Evolutionary conservation across 2,113 vertebrate genomes (phyloP).

Genomic region (Mesembrinibis cayennensis): DNA sequence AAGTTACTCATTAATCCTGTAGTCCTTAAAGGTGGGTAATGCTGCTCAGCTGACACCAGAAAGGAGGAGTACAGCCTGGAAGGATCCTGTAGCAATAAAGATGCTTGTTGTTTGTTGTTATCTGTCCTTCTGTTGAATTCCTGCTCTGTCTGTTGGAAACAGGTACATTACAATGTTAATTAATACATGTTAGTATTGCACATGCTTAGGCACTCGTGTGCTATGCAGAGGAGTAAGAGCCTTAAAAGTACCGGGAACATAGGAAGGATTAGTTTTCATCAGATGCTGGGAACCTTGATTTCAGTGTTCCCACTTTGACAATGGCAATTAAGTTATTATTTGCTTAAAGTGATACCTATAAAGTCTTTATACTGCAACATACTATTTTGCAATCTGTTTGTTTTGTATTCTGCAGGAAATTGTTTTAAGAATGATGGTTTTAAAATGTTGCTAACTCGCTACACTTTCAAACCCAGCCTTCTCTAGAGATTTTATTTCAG

Average conservation of each 20-base stretch:
- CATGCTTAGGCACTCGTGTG: rapidly evolving
- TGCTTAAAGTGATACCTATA: neutral
- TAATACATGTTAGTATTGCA: neutral
- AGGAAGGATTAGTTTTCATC: neutral
- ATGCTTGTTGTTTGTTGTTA: neutral
- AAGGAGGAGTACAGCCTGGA: neutral
- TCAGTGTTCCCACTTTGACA: neutral
- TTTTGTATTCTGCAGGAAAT: neutral
- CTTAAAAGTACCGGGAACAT: neutral
- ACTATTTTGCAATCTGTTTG: neutral
- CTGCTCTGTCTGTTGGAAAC: neutral
- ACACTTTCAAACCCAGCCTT: neutral
- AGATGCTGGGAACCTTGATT: neutral
- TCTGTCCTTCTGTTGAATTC: neutral
- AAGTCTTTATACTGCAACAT: neutral
- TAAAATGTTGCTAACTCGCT: neutral
- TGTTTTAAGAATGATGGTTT: neutral
- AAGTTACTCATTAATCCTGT: neutral
- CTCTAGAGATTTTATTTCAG: neutral
- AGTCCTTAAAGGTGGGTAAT: neutral
- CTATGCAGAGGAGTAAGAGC: neutral
- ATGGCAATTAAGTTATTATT: no score
- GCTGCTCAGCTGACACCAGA: neutral
- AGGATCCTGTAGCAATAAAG: neutral
- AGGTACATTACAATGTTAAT: neutral